Conservation (phyloP, 2,113 vertebrate species). For the Aviceda subcristata region DNA sequence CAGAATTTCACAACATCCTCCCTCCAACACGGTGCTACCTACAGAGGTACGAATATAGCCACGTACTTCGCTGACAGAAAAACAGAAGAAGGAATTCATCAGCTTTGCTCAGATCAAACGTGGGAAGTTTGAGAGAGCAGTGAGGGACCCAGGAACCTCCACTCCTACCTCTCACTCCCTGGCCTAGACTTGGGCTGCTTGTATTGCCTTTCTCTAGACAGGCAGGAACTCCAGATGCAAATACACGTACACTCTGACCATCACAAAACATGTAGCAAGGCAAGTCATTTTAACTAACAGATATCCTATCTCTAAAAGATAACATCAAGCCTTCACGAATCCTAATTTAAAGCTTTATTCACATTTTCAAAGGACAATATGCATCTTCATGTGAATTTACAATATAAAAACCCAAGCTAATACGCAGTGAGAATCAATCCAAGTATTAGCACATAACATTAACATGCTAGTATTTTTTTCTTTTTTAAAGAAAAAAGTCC, state of each 20-base stretch:
- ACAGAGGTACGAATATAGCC: too few relatives aligned
- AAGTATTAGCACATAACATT: accelerated
- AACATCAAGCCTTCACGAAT: not conserved
- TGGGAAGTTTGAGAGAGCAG: not conserved
- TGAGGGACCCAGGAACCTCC: not conserved
- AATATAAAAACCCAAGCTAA: accelerated
- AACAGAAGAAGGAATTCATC: not conserved
- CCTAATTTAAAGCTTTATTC: not conserved
- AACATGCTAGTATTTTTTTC: accelerated
- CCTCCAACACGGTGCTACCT: not conserved
- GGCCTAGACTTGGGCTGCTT: not conserved
- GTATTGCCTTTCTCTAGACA: accelerated
- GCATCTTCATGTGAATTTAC: not conserved
- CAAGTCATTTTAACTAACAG: not conserved
- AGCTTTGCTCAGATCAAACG: accelerated
- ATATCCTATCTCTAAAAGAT: not conserved
- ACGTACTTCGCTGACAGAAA: accelerated
- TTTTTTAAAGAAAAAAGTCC: not conserved
- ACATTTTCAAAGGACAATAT: not conserved
- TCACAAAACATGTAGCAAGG: not conserved
- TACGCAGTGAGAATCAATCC: accelerated
- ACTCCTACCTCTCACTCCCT: not conserved
- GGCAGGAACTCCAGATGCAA: accelerated
- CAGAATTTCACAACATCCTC: not conserved
- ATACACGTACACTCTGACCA: accelerated